These are phyloP conservation scores for Aplysina aerophoba DNA, from an alignment of 37 sponge, comb jelly and placozoan genomes.

Conservation along the genomic window DNA sequence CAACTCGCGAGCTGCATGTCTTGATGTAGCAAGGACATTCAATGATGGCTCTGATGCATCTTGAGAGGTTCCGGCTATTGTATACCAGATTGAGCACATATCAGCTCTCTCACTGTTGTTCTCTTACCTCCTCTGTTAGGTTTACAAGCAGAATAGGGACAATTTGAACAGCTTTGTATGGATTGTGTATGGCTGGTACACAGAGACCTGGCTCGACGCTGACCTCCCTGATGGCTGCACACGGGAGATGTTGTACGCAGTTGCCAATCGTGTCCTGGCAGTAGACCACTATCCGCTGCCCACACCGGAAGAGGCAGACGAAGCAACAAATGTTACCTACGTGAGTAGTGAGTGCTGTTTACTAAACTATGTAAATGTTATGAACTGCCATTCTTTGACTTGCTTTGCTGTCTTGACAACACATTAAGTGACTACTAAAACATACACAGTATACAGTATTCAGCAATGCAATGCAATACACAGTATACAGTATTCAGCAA, in stretches of 20 bases:
- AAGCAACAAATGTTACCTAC: slow-evolving; percentile 48
- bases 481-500: no score
- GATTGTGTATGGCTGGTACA: slow-evolving; percentile 55
- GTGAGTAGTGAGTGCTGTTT: slow-evolving; percentile 34
- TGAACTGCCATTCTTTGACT: no score
- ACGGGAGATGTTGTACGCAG: neutral
- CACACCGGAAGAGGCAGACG: neutral
- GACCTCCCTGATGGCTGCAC: slow-evolving; percentile 9
- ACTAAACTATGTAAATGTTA: no score
- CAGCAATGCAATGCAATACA: no score
- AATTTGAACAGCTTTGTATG: slow-evolving; percentile 31
- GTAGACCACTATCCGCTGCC: slow-evolving; percentile 57
- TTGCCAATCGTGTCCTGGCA: slow-evolving; percentile 25
- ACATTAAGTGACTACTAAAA: no score
- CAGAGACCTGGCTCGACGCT: slow-evolving; percentile 16
- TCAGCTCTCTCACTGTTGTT: neutral
- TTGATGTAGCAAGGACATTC: no score
- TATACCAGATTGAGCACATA: neutral
- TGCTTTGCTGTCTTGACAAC: no score
- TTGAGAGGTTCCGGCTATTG: no score
- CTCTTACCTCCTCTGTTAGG: neutral
- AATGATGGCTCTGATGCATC: no score
- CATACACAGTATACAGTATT: no score
- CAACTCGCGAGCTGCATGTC: no score
- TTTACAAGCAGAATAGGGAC: slow-evolving; percentile 25